phyloP scores from a whole-genome alignment of 1,140 invertebrate species.

The Heliconius melpomene region DNA sequence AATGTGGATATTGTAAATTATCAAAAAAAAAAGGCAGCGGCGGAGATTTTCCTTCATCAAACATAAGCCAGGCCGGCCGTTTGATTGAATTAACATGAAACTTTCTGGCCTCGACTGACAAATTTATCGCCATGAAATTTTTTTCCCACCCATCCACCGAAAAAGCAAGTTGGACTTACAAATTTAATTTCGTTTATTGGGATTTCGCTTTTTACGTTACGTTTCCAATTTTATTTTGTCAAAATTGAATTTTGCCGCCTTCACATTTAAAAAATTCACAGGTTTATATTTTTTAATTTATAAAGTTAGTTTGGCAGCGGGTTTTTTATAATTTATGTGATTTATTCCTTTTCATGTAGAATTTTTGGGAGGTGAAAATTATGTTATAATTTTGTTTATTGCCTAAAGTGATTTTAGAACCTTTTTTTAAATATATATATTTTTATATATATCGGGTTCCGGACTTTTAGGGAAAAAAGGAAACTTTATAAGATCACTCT shows the following conservation, averaged over 20 bases:
- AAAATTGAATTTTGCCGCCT: constrained; percentile 20
- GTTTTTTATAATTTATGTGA: neutral
- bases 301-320: neutral
- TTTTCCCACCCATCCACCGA: constrained; percentile 50
- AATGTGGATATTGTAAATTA: constrained; percentile 22
- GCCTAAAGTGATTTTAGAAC: neutral
- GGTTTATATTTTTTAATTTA: constrained; percentile 27
- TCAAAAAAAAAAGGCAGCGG: constrained; percentile 19
- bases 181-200: constrained; percentile 68
- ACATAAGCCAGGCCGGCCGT: constrained; percentile 60
- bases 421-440: too few species aligned
- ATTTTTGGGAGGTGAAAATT: neutral
- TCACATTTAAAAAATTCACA: constrained; percentile 23
- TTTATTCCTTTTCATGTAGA: neutral
- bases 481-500: too few species aligned
- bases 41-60: constrained; percentile 55
- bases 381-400: neutral
- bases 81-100: constrained; percentile 75
- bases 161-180: constrained; percentile 58
- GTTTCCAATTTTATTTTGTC: constrained; percentile 28
- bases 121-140: constrained; percentile 65
- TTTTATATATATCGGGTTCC: too few species aligned
- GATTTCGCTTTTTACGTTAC: constrained; percentile 40
- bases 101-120: constrained; percentile 58
- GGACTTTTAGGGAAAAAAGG: too few species aligned